Conservation (phyloP, 2,888 invertebrate genomes). For the Dryococelus australis region DNA sequence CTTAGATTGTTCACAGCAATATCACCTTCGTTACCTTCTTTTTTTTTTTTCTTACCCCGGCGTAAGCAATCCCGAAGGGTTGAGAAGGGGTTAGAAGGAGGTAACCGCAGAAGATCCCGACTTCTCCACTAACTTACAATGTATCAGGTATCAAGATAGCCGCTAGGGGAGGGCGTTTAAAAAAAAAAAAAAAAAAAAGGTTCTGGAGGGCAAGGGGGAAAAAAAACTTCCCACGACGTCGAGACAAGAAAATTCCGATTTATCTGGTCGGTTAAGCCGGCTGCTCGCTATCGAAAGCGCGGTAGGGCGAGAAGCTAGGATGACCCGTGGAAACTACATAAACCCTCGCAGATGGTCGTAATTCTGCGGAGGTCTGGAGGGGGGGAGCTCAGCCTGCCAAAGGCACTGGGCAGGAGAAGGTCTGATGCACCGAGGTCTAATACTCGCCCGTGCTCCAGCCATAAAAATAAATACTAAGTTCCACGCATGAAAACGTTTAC, state of each 20-base stretch:
- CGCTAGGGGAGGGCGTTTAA: neutral
- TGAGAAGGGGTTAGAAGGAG: too few relatives aligned
- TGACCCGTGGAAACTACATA: neutral
- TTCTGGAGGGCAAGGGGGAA: neutral
- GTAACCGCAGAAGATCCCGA: neutral
- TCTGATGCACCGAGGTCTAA: neutral
- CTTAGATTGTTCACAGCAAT: too few relatives aligned
- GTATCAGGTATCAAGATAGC: neutral
- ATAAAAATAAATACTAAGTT: too few relatives aligned
- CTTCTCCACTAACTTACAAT: neutral
- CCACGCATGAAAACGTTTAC: too few relatives aligned
- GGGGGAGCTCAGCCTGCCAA: neutral
- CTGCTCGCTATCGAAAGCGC: neutral
- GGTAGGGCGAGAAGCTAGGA: neutral
- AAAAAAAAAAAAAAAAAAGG: neutral
- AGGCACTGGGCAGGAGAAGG: neutral
- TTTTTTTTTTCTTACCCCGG: too few relatives aligned
- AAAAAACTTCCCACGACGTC: too few relatives aligned
- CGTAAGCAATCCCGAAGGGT: too few relatives aligned
- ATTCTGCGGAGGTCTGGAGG: neutral
- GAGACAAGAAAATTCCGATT: conserved; percentile 5
- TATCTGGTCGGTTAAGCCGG: neutral
- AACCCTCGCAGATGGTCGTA: neutral
- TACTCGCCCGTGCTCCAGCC: too few relatives aligned
- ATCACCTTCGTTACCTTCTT: too few relatives aligned